These are phyloP conservation scores for Poeciliopsis gracilis DNA, from an alignment of 2,797 vertebrate species.

Conservation along the genomic window DNA sequence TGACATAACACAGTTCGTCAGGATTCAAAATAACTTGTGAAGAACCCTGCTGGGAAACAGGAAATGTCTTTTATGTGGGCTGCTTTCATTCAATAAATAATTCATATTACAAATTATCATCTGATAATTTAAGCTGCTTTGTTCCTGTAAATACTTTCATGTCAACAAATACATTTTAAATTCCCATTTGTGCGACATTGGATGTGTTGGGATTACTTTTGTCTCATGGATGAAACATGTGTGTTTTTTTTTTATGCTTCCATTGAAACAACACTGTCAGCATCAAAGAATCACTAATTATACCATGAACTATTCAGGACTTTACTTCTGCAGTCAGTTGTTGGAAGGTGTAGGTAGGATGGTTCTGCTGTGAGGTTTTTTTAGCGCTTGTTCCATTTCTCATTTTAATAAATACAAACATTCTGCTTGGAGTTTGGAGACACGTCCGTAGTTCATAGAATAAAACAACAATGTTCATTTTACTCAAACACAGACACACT, in stretches of 20 bases:
- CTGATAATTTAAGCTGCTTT: slow-evolving; percentile 21
- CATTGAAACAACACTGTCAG: slow-evolving; percentile 21
- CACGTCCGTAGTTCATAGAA: no score
- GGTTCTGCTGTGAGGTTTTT: slow-evolving; percentile 35
- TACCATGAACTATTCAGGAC: slow-evolving; percentile 35
- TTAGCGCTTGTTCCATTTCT: slow-evolving; percentile 13
- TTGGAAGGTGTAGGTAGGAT: slow-evolving; percentile 39
- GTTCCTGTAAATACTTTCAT: slow-evolving; percentile 16
- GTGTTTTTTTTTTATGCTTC: slow-evolving; percentile 17
- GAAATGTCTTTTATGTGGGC: slow-evolving; percentile 33
- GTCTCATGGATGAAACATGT: slow-evolving; percentile 10
- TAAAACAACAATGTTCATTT: no score
- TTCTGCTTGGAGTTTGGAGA: no score
- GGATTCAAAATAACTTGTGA: neutral
- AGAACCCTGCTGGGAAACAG: neutral
- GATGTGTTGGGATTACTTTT: slow-evolving; percentile 4
- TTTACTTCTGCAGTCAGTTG: slow-evolving; percentile 15
- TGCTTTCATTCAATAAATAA: slow-evolving; percentile 50
- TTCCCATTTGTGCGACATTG: slow-evolving; percentile 21
- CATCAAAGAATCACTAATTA: slow-evolving; percentile 56
- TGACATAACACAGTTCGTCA: neutral
- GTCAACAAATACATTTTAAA: slow-evolving; percentile 39
- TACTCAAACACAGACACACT: no score
- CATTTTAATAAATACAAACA: no score
- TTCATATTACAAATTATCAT: neutral